Evolutionary conservation across 1,140 invertebrate genomes (phyloP), one percentile per base, ranked within the genome.

Genomic region (Aphis gossypii): DNA sequence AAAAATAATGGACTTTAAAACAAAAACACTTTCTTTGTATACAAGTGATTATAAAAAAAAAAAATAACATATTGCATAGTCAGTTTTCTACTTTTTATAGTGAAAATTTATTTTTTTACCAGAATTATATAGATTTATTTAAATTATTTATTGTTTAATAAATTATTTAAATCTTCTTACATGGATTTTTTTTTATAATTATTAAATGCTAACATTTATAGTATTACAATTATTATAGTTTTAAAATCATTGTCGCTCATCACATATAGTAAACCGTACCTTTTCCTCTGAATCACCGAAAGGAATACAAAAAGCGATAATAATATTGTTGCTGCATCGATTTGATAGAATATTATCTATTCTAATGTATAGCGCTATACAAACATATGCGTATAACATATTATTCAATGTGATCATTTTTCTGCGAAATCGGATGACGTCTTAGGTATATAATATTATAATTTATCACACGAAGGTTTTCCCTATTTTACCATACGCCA

Each of bases 371-470:
- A n/a, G 3, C n/a, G 30, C 9, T 68, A 5, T n/a, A 76, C 30
- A 18, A n/a, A 76, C n/a, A n/a, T 76, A 76, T 76, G 60, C 14
- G 18, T 68, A 11, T 18, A 68, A n/a, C 30, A 68, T 68, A 76
- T 76, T 76, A 76, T 35, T 76, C 60, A 18, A 6, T 76, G 60
- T 20, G 60, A 76, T 76, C 60, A n/a, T 76, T 76, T 76, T 76
- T 76, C 30, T 18, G n/a, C n/a, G 30, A 18, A 76, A 76, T n/a
- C 60, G 60, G n/a, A 76, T 76, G n/a, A 76, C 60, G 60, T 76
- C 60, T 76, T 76, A n/a, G 60, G 60, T 76, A n/a, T 76, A 76
- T 76, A n/a, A 76, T 76, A 76, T 76, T 76, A 76, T 76, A 76
- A n/a, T n/a, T 76, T 76, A 76, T 76, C 60, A 18, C 60, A 18